Evolutionary conservation across 2,113 vertebrate species (phyloP), one percentile per base, ranked within the genome.

Genomic region (Corvus hawaiiensis): DNA sequence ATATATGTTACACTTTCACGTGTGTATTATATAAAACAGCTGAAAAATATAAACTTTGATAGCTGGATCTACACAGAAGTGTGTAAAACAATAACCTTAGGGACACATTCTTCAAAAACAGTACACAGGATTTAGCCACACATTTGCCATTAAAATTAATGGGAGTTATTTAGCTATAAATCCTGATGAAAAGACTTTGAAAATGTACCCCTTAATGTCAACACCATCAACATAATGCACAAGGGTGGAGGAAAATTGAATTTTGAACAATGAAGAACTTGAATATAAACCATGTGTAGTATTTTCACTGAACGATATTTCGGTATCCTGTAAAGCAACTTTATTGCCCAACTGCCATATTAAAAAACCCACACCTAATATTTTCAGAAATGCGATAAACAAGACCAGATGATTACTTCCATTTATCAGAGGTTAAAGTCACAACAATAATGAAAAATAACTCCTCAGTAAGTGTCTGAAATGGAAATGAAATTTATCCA

Each of bases 251-350:
- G 91, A 90, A 93, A 96, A 97, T 96, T 95, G 63, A 91, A 73
- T 96, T 97, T 87, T 96, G 87, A 97, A 90, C 74, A 94, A 96
- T 84, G 83, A 87, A 72, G 92, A 96, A 96, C 86, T 87, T 89
- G 83, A 91, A 95, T 83, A 94, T 87, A 94, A 97, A 94, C 94
- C 96, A 95, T 91, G 93, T 95, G 93, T 96, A 96, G 84, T 73
- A 82, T 95, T 96, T 95, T 89, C 84, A 75, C 78, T 83, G 92
- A 95, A 90, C 87, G 84, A 84, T 87, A 77, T 93, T 97, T 96
- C 61, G 56, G 94, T 94, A 97, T 98, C 95, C 95, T 97, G 94
- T 98, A 97, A 97, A 96, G 97, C 89, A 98, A 97, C 71, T 93
- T 95, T 78, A 92, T 95, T 98, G 89, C 97, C 96, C 80, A 96